A percentile compares a stretch with the other conserved stretches of the same genome.
These are phyloP conservation scores for Pasiphila rectangulata DNA, from an alignment of 2,888 invertebrate genomes.

Conservation along the genomic window DNA sequence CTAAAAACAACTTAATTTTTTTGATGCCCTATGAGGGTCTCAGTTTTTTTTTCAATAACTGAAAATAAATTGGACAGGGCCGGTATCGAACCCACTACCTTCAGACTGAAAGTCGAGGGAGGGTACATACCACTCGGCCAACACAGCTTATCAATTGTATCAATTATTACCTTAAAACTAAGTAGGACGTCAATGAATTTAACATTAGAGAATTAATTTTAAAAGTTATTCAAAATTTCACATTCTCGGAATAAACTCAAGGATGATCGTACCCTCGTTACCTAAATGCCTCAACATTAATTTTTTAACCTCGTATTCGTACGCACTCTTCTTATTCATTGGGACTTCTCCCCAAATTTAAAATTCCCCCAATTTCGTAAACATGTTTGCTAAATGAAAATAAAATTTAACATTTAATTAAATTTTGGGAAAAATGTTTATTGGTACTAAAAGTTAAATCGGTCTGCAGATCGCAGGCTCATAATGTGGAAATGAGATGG, in stretches of 20 bases:
- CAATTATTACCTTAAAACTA: too few relatives aligned
- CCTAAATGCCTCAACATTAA: conserved; percentile 14
- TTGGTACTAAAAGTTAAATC: conserved; percentile 38
- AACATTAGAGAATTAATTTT: too few relatives aligned
- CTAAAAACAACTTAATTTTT: too few relatives aligned
- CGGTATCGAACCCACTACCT: too few relatives aligned
- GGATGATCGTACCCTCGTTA: neutral
- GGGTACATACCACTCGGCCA: too few relatives aligned
- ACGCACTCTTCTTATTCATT: conserved; percentile 25
- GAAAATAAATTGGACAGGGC: too few relatives aligned
- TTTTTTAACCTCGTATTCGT: conserved; percentile 23
- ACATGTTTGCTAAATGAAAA: conserved; percentile 28
- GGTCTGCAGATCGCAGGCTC: conserved; percentile 31
- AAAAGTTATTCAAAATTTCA: neutral
- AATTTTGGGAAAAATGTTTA: conserved; percentile 39
- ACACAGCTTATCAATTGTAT: too few relatives aligned
- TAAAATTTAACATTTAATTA: conserved; percentile 40
- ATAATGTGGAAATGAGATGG: conserved; percentile 38
- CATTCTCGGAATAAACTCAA: neutral
- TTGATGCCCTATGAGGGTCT: too few relatives aligned
- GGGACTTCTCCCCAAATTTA: conserved; percentile 16
- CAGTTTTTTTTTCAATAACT: too few relatives aligned
- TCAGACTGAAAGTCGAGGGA: too few relatives aligned
- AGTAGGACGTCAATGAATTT: too few relatives aligned
- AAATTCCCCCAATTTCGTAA: conserved; percentile 11